These are phyloP conservation scores for Standfussiana lucernea DNA, from an alignment of 2,888 invertebrate genomes.

Conservation along the genomic window DNA sequence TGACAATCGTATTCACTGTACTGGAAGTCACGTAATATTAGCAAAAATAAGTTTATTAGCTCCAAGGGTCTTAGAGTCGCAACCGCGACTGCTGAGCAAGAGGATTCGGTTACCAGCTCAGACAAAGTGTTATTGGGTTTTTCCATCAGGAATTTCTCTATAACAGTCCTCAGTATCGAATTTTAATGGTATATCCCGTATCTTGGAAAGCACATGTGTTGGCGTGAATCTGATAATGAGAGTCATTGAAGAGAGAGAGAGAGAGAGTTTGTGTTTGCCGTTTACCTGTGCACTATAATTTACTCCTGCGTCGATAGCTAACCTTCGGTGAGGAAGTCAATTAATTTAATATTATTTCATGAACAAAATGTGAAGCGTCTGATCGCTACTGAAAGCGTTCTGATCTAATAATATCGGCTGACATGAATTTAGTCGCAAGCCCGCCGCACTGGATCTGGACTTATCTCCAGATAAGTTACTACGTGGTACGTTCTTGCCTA, in stretches of 20 bases:
- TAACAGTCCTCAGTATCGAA: no score
- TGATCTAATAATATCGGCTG: neutral
- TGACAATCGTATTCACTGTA: conserved; percentile 64
- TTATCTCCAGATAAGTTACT: neutral
- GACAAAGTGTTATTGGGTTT: no score
- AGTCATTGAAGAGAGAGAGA: neutral
- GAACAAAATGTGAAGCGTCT: neutral
- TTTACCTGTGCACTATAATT: no score
- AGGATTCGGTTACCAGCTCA: no score
- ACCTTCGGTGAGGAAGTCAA: no score
- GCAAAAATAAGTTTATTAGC: neutral
- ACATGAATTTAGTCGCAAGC: neutral
- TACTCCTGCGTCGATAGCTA: no score
- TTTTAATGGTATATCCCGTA: neutral
- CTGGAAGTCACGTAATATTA: conserved; percentile 34
- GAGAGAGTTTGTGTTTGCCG: neutral
- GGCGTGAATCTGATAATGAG: no score
- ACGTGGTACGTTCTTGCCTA: neutral
- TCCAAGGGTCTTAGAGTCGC: no score
- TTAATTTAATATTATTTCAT: neutral
- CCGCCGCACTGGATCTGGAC: neutral
- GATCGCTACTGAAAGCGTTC: neutral
- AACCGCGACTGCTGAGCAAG: no score
- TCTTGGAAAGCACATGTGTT: neutral
- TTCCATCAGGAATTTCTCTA: no score